These are phyloP conservation scores for Ditula angustiorana DNA, from an alignment of 2,888 invertebrate species.

Conservation along the genomic window DNA sequence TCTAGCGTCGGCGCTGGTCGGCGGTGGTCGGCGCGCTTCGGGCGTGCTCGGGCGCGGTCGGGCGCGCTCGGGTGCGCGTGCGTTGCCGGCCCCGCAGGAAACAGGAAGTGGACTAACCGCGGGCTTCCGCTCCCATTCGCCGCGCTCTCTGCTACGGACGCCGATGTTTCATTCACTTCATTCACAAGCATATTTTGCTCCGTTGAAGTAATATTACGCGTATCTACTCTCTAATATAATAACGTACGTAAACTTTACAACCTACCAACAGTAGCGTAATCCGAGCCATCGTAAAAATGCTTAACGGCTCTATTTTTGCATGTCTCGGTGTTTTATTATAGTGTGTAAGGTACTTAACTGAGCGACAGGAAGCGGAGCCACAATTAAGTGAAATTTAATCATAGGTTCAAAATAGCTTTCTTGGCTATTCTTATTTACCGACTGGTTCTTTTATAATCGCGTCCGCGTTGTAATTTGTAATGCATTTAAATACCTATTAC, in stretches of 20 bases:
- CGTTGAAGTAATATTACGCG: conserved; percentile 67
- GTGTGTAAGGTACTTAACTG: not conserved
- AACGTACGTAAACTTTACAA: not conserved
- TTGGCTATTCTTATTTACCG: not conserved
- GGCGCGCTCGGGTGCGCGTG: conserved; percentile 73
- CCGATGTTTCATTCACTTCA: conserved; percentile 74
- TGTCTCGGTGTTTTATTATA: conserved; percentile 12
- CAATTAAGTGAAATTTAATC: conserved; percentile 23
- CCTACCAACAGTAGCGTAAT: conserved; percentile 24
- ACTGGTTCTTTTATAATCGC: not conserved
- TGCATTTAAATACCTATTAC: not conserved
- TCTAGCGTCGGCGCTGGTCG: conserved; percentile 38
- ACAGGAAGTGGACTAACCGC: conserved; percentile 86
- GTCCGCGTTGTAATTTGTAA: not conserved
- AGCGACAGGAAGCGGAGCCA: conserved; percentile 18
- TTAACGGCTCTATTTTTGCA: conserved; percentile 8
- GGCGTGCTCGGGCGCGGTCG: conserved; percentile 58
- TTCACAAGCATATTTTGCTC: conserved; percentile 61
- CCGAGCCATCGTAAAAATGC: conserved; percentile 2
- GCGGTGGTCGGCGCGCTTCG: conserved; percentile 48
- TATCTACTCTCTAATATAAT: conserved; percentile 50
- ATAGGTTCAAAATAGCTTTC: not conserved
- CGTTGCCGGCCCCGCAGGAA: conserved; percentile 81
- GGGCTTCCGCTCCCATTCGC: conserved; percentile 85
- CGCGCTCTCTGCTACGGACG: conserved; percentile 67